Base-by-base conservation (phyloP, 2,113 vertebrate genomes). In the Taxidea taxus region DNA sequence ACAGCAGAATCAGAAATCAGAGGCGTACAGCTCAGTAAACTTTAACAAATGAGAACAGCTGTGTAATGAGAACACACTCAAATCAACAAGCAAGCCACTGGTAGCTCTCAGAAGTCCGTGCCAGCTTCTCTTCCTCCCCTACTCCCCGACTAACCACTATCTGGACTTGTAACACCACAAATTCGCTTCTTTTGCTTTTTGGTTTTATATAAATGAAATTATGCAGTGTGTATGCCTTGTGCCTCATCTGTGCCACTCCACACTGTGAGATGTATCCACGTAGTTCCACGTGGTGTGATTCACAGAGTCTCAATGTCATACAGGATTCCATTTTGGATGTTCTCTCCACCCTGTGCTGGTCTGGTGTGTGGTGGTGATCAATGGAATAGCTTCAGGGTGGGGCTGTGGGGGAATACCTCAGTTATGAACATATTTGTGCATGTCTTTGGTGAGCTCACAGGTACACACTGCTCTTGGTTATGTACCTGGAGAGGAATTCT, bases 71-170 rank as follows among this genome's bases (percentile, higher is more conserved):
- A 60, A 62, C 16, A 31, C 12, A 31, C 15, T 68, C 47, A 62
- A n/a, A 49, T 12, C 54, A 16, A 23, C 42, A 47, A 37, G 16
- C 42, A n/a, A n/a, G 31, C 10, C 15, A 31, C 29, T 8, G 8
- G 27, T 8, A 4, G 16, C 21, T 21, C 10, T 12, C 4, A 3
- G 39, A 47, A 37, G 49, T 9, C 2, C 3, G 23, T 29, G 7
- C 13, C 10, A 20, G 37, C n/a, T 42, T 75, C 74, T 49, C n/a
- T 29, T 34, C 47, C 23, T 18, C 37, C 39, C 25, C 44, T 29
- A 12, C 12, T 1, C 34, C 34, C 37, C 29, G 7, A 44, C 49
- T 42, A 70, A 44, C 64, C 64, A 27, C 15, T 27, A 18, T 31
- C 56, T 13, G 68, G 72, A 62, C 21, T 47, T 74, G 13, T 27